Evolutionary conservation across 2,797 vertebrate species (phyloP).

Genomic region (Octomys mimax): DNA sequence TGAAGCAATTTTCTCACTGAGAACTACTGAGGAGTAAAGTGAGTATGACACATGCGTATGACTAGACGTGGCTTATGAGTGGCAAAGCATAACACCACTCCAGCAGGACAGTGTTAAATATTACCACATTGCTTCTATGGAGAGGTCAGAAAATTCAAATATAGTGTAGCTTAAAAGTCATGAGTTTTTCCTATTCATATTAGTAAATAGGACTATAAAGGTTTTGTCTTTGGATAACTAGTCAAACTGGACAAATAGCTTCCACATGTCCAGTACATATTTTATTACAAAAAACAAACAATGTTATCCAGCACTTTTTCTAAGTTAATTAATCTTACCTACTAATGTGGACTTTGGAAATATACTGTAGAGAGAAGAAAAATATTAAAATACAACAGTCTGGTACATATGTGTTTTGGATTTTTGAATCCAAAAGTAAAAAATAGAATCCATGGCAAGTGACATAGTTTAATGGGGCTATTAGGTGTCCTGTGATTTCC

Average conservation of each 20-base stretch:
- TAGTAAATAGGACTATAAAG: not conserved
- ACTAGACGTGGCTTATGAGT: not conserved
- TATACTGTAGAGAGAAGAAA: not conserved
- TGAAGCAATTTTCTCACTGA: not conserved
- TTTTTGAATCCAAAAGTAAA: slow-evolving; percentile 33
- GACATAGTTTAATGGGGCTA: not conserved
- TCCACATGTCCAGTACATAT: not conserved
- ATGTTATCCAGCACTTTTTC: not conserved
- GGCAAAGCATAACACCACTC: not conserved
- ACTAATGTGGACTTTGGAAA: not conserved
- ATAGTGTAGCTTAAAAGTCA: not conserved
- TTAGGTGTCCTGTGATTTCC: not conserved
- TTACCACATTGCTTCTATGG: not conserved
- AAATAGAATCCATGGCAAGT: not conserved
- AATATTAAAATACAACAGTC: not conserved
- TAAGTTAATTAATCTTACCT: not conserved
- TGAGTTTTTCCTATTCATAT: not conserved
- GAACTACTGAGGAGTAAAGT: not conserved
- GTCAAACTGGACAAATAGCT: not conserved
- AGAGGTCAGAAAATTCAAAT: slow-evolving; percentile 30
- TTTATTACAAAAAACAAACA: not conserved
- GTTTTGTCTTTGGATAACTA: not conserved
- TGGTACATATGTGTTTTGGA: not conserved
- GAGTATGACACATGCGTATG: not conserved
- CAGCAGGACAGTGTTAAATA: not conserved